These are phyloP conservation scores for Machimus rusticus DNA, from an alignment of 2,888 invertebrate species.

Conservation along the genomic window DNA sequence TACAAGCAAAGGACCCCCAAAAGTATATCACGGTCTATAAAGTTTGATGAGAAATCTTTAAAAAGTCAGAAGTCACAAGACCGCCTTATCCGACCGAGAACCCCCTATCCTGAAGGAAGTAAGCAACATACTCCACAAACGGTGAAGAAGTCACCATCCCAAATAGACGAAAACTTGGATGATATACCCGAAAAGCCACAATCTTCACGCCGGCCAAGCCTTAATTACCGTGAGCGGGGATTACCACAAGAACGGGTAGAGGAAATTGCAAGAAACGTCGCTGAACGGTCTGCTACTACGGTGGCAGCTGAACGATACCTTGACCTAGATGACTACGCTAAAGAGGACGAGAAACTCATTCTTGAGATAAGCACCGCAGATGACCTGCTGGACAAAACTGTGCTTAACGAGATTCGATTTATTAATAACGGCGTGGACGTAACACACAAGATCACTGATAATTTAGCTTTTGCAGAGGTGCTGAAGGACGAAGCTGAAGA, in stretches of 20 bases:
- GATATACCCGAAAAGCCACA: constrained; percentile 52
- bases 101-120: constrained; percentile 58
- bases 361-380: constrained; percentile 58
- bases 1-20: constrained; percentile 49
- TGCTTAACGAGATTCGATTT: constrained; percentile 60
- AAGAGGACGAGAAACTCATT: constrained; percentile 59
- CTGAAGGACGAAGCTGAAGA: neutral
- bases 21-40: constrained; percentile 51
- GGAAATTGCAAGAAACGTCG: constrained; percentile 26
- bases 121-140: constrained; percentile 50
- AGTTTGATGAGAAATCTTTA: constrained; percentile 51
- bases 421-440: constrained; percentile 62
- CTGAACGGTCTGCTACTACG: neutral
- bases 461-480: neutral
- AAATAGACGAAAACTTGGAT: constrained; percentile 52
- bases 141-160: constrained; percentile 48
- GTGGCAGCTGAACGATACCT: neutral
- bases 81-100: constrained; percentile 55
- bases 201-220: constrained; percentile 3
- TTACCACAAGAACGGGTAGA: constrained; percentile 4
- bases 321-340: constrained; percentile 49
- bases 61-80: constrained; percentile 48
- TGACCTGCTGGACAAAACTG: constrained; percentile 56
- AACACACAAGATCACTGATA: constrained; percentile 54
- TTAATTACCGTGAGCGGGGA: constrained; percentile 38